Percentiles rank a stretch among this genome's conserved stretches.
Conservation (phyloP, 2,888 invertebrate genomes). For the Sphecodes monilicornis region DNA sequence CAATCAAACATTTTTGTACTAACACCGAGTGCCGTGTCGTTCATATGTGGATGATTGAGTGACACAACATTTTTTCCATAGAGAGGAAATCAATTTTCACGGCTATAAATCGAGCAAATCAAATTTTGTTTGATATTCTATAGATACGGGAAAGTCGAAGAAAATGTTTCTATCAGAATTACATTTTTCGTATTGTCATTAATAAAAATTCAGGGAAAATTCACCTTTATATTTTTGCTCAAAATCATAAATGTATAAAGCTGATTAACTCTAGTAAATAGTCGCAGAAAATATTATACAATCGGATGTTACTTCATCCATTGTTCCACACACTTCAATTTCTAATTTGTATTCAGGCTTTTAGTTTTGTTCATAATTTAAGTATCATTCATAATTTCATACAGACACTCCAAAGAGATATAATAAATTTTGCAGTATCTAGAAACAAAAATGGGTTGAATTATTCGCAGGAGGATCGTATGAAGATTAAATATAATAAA, state of each 20-base stretch:
- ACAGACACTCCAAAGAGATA: neutral
- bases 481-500: constrained; percentile 3
- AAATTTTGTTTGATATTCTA: neutral
- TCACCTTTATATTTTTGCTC: neutral
- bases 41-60: neutral
- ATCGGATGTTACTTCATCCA: neutral
- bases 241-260: neutral
- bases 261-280: neutral
- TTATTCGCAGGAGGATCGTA: neutral
- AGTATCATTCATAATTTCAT: neutral
- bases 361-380: neutral
- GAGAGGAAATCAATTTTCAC: neutral
- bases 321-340: neutral
- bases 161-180: neutral
- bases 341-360: neutral
- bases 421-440: neutral
- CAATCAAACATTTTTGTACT: neutral
- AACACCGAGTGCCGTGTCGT: neutral
- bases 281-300: no score
- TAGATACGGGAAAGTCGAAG: neutral
- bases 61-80: neutral
- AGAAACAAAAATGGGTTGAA: neutral
- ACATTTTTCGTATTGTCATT: neutral
- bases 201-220: neutral
- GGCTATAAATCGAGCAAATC: neutral